phyloP scores from a whole-genome alignment of 2,888 invertebrate species.

The Unio delphinus region DNA sequence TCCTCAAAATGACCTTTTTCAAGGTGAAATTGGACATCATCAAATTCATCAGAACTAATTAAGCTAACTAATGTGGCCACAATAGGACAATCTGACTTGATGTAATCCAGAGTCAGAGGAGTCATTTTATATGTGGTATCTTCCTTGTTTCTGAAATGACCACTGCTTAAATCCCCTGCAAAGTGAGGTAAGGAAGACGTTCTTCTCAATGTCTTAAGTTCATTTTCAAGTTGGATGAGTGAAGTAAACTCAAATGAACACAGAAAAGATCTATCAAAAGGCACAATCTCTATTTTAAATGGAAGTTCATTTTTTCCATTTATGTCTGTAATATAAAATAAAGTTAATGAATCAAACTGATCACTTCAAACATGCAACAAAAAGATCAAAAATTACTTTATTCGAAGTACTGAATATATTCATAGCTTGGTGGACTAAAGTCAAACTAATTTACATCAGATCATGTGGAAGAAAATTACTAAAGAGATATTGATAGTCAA shows the following conservation, averaged over 20 bases:
- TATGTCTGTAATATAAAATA: conserved; percentile 24
- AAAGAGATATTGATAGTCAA: too few relatives aligned
- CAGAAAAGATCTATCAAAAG: conserved; percentile 40
- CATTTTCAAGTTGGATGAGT: conserved; percentile 7
- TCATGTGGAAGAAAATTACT: too few relatives aligned
- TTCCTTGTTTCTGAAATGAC: conserved; percentile 11
- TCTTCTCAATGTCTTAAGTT: conserved; percentile 7
- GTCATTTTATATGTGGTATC: conserved; percentile 49
- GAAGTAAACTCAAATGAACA: conserved; percentile 49
- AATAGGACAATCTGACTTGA: conserved; percentile 59
- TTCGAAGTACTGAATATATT: too few relatives aligned
- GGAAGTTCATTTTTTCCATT: conserved; percentile 41
- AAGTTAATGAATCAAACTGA: conserved; percentile 1
- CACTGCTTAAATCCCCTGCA: conserved; percentile 3
- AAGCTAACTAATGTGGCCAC: conserved; percentile 66
- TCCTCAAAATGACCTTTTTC: conserved; percentile 51
- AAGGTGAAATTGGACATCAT: conserved; percentile 48
- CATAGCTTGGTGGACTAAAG: too few relatives aligned
- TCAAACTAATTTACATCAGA: too few relatives aligned
- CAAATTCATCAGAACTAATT: conserved; percentile 62
- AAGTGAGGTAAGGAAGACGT: conserved; percentile 18
- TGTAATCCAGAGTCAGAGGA: conserved; percentile 62
- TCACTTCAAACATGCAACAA: too few relatives aligned
- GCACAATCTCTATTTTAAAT: conserved; percentile 43
- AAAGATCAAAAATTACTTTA: too few relatives aligned